Conservation (phyloP, 2,888 invertebrate genomes). For the Drepana falcataria region DNA sequence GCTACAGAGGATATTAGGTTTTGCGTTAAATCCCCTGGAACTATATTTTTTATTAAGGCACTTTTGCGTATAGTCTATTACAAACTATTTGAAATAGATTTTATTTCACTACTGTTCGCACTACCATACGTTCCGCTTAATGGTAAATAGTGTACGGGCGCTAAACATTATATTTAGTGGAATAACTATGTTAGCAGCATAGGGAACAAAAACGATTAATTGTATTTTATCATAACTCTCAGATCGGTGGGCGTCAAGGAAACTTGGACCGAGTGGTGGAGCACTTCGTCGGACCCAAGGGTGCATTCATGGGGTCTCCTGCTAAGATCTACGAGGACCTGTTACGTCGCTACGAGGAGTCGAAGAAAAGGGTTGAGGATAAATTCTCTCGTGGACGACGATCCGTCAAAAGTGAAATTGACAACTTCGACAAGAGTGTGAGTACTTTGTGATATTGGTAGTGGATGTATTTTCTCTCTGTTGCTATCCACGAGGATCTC, state of each 20-base stretch:
- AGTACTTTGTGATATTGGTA: conserved; percentile 13
- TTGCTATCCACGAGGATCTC: no score
- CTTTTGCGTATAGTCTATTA: no score
- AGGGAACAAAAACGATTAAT: no score
- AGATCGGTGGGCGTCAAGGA: conserved; percentile 85
- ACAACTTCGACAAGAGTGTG: conserved; percentile 69
- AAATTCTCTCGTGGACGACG: conserved; percentile 59
- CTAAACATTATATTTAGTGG: no score
- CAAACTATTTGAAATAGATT: no score
- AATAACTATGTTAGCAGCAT: no score
- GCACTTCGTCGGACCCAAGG: conserved; percentile 86
- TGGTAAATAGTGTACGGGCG: no score
- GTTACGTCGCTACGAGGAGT: conserved; percentile 37
- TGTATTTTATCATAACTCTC: conserved; percentile 4
- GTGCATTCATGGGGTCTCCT: conserved; percentile 72
- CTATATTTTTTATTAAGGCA: no score
- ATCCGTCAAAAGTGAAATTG: conserved; percentile 61
- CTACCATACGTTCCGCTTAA: no score
- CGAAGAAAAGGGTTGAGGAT: conserved; percentile 66
- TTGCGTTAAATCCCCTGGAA: no score
- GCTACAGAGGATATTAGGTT: no score
- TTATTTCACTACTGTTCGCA: no score
- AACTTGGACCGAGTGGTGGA: conserved; percentile 87
- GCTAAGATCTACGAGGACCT: conserved; percentile 53
- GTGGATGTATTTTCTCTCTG: not conserved